phyloP scores from a whole-genome alignment of 2,888 invertebrate genomes.

The Exocentrus adspersus region DNA sequence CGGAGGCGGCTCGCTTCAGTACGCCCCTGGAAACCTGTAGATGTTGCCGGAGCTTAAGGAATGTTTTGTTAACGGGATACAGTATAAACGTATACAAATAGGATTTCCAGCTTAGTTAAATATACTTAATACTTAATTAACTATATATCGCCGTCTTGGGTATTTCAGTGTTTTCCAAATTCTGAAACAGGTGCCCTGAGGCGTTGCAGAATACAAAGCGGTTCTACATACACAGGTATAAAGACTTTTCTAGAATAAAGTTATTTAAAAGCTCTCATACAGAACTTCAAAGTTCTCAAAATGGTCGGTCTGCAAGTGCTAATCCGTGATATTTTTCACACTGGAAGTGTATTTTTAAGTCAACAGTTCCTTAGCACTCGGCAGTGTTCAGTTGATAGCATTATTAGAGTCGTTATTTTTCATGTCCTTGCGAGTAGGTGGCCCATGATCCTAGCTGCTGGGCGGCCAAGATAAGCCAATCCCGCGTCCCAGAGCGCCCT shows the following conservation, averaged over 20 bases:
- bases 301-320: slow-evolving; percentile 34
- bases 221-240: too few species aligned
- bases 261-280: too few species aligned
- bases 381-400: slow-evolving; percentile 57
- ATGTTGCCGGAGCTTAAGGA: slow-evolving; percentile 15
- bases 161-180: background rate
- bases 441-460: slow-evolving; percentile 56
- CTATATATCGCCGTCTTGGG: background rate
- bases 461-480: slow-evolving; percentile 59
- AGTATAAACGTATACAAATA: slow-evolving; percentile 11
- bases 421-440: slow-evolving; percentile 52
- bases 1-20: slow-evolving; percentile 28
- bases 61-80: slow-evolving; percentile 10
- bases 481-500: slow-evolving; percentile 43
- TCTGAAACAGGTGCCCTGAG: too few species aligned
- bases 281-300: too few species aligned
- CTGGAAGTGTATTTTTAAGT: slow-evolving; percentile 49
- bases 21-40: slow-evolving; percentile 26
- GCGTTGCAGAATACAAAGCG: background rate
- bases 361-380: slow-evolving; percentile 52
- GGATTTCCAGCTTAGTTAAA: background rate
- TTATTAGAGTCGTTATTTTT: slow-evolving; percentile 62
- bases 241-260: too few species aligned
- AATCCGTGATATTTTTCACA: slow-evolving; percentile 52
- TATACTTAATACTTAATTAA: slow-evolving; percentile 1